Conservation (phyloP, 2,113 vertebrate species). For the Notothenia rossii region DNA sequence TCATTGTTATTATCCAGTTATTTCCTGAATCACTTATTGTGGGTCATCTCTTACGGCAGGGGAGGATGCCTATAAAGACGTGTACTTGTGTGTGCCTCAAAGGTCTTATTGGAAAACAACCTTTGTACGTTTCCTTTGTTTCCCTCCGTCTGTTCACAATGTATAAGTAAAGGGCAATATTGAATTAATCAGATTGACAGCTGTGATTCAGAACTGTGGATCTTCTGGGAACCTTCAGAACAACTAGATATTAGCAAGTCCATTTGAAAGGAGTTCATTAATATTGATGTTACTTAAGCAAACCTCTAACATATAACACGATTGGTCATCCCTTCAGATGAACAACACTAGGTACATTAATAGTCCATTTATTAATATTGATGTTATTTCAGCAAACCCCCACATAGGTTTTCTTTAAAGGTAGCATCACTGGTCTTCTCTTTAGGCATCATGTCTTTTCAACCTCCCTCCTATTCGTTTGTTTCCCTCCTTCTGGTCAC, state of each 20-base stretch:
- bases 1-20: constrained; percentile 31
- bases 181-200: constrained; percentile 20
- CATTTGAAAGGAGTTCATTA: background rate
- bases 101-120: constrained; percentile 36
- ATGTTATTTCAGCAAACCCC: too few species aligned
- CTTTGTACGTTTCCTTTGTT: background rate
- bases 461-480: too few species aligned
- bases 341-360: too few species aligned
- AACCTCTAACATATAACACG: background rate
- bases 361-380: too few species aligned
- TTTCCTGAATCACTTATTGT: constrained; percentile 38
- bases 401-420: too few species aligned
- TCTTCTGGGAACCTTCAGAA: constrained; percentile 6
- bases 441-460: too few species aligned
- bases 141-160: background rate
- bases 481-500: too few species aligned
- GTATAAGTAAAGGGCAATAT: background rate
- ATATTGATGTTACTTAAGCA: background rate
- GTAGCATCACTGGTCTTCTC: too few species aligned
- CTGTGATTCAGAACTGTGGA: background rate
- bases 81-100: constrained; percentile 53
- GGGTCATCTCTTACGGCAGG: constrained; percentile 40
- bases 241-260: background rate
- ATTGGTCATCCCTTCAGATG: too few species aligned
- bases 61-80: constrained; percentile 22